Evolutionary conservation across 2,888 invertebrate genomes (phyloP).

Genomic region (Fragum whitleyi): DNA sequence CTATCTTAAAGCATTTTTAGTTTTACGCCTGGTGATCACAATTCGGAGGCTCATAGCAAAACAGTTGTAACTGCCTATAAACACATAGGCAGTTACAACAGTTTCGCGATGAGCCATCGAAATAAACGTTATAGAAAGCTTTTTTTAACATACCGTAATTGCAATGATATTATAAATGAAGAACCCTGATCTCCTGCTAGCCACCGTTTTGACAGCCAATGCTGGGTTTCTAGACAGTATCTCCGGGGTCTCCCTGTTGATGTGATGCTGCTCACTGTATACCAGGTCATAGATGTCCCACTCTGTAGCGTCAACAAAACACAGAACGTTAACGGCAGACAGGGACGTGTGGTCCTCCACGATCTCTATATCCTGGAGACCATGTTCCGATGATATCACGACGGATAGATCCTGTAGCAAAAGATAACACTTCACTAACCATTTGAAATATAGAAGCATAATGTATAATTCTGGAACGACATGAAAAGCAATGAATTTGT

Average conservation of each 20-base stretch:
- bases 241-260: slow-evolving; percentile 62
- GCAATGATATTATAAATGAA: slow-evolving; percentile 84
- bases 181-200: slow-evolving; percentile 81
- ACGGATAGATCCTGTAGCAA: slow-evolving; percentile 79
- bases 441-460: no score
- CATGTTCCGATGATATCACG: slow-evolving; percentile 78
- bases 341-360: slow-evolving; percentile 81
- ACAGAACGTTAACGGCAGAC: slow-evolving; percentile 80
- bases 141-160: slow-evolving; percentile 79
- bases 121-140: no score
- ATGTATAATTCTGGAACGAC: no score
- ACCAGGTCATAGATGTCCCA: slow-evolving; percentile 70
- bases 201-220: slow-evolving; percentile 79
- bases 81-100: no score
- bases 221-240: slow-evolving; percentile 78
- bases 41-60: no score
- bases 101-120: no score
- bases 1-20: no score
- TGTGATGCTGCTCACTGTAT: slow-evolving; percentile 36
- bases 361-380: slow-evolving; percentile 77
- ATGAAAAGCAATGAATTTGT: no score
- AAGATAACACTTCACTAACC: no score
- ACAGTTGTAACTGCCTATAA: no score
- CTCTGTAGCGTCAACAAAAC: slow-evolving; percentile 83
- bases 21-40: no score